Conservation (phyloP, 1,140 invertebrate genomes). For the Asbolus verrucosus region DNA sequence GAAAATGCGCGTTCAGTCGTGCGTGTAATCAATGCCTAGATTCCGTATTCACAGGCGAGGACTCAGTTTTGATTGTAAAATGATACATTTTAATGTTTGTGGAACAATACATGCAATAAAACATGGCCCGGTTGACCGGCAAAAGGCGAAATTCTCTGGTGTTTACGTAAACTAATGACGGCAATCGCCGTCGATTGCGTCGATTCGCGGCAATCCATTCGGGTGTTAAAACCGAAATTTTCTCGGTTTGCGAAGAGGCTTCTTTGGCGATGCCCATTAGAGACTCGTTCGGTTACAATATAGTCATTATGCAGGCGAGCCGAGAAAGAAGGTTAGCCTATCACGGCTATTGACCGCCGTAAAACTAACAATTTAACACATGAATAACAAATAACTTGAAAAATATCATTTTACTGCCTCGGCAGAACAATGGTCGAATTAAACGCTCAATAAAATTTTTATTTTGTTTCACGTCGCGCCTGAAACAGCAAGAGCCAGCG, state of each 20-base stretch:
- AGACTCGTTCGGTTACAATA: constrained; percentile 6
- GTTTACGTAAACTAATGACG: constrained; percentile 33
- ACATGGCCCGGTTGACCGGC: constrained; percentile 44
- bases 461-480: constrained; percentile 17
- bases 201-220: neutral
- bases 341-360: neutral
- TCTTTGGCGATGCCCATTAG: neutral
- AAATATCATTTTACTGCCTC: constrained; percentile 13
- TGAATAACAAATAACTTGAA: constrained; percentile 26
- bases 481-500: neutral
- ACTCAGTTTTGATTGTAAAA: constrained; percentile 60
- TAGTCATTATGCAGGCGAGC: constrained; percentile 5
- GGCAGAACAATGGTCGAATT: constrained; percentile 22
- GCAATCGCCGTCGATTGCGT: constrained; percentile 2
- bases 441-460: constrained; percentile 21
- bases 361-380: constrained; percentile 35
- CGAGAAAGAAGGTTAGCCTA: constrained; percentile 4
- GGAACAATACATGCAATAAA: constrained; percentile 58
- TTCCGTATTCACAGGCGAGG: constrained; percentile 55
- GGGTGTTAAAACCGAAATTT: constrained; percentile 11
- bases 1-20: constrained; percentile 58
- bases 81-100: constrained; percentile 62
- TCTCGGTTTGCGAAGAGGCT: neutral
- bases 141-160: constrained; percentile 31
- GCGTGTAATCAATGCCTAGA: constrained; percentile 61